Percentiles rank a stretch among this genome's conserved stretches.
phyloP scores from a whole-genome alignment of 2,113 vertebrate genomes.

The Cephalophus harveyi region DNA sequence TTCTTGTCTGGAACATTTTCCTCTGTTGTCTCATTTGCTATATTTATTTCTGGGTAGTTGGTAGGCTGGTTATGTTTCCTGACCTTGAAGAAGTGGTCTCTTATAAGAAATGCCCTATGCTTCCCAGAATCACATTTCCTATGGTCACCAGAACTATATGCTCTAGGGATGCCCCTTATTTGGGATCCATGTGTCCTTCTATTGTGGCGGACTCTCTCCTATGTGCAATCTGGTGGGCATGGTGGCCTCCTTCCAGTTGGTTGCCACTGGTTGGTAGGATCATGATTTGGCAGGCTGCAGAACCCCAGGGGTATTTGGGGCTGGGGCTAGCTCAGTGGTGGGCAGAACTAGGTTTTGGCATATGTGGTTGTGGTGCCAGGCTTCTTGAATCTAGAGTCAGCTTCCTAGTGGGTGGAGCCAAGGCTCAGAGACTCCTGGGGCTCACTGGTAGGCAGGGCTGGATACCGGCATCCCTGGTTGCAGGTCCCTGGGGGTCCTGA shows the following conservation, averaged over 20 bases:
- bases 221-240: background rate
- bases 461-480: background rate
- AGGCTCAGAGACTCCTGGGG: background rate
- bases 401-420: background rate
- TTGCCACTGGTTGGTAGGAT: background rate
- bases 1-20: background rate
- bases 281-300: background rate
- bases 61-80: background rate
- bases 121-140: background rate
- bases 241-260: background rate
- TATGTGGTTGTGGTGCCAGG: background rate
- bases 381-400: background rate
- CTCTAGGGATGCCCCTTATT: background rate
- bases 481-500: background rate
- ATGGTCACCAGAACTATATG: background rate
- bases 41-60: background rate
- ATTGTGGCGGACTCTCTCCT: background rate
- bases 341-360: background rate
- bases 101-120: background rate
- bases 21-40: background rate
- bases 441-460: background rate
- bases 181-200: background rate
- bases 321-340: background rate
- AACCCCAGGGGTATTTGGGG: background rate
- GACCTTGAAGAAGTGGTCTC: background rate